Base-by-base conservation (phyloP, 2,797 vertebrate species). In the Danio aesculapii region DNA sequence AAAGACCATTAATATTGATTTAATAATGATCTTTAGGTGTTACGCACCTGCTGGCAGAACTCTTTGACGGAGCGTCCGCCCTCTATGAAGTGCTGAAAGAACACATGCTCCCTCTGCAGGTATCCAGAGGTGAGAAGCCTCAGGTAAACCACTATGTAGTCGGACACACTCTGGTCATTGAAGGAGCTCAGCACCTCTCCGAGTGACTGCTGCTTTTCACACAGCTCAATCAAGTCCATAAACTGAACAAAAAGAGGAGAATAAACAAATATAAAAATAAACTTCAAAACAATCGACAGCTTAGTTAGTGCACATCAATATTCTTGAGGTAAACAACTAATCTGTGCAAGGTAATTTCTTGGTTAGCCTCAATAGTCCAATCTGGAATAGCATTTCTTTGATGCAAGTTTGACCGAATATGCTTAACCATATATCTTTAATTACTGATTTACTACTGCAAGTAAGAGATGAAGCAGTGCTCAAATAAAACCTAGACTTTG, bases 111-210 rank as follows among this genome's bases (percentile, higher is more conserved):
- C 1, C 96, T 93, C 93, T 99, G 97, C 82, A 99, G 93, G 92
- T 96, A 97, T 82, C 97, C 97, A 0, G 97, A 99, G 58, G 97
- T 98, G 81, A 99, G 95, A 87, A 98, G 95, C 79, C 97, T 94
- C 90, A 99, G 90, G 92, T 99, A 98, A 11, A 99, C 97, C 11
- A 98, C 97, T 86, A 98, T 94, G 53, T 98, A 99, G 88, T 98
- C 97, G 0, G 97, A 99, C 72, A 97, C 94, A 72, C 96, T 97
- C 92, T 98, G 97, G 89, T 98, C 97, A 1, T 98, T 99, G 87
- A 99, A 98, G 77, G 96, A 95, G 76, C 83, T 93, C 88, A 97
- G 92, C 85, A 99, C 90, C 86, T 98, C 96, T 0, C 94, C 88
- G 8, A 97, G 92, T 0, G 93, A 92, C 0, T 92, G 96, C 78